Conservation (phyloP, 2,797 vertebrate genomes). For the Etheostoma nigrum region DNA sequence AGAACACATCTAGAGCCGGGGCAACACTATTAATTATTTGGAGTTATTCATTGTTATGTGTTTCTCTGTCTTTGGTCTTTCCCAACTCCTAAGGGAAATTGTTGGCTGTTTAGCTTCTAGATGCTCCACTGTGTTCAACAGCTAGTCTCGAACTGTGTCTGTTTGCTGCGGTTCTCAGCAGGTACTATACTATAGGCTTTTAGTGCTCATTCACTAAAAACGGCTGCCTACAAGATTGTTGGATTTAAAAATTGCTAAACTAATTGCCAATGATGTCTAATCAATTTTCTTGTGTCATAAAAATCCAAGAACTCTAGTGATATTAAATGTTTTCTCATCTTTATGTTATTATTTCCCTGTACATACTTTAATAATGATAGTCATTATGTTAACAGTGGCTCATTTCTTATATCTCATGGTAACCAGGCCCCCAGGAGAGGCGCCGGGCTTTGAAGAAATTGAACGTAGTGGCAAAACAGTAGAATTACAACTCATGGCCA, state of each 20-base stretch:
- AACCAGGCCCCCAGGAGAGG: background rate
- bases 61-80: background rate
- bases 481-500: too few relatives aligned
- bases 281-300: constrained; percentile 19
- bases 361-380: background rate
- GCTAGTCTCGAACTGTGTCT: background rate
- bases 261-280: constrained; percentile 6
- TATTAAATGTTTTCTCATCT: background rate
- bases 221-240: background rate
- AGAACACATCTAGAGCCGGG: too few relatives aligned
- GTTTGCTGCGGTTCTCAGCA: background rate
- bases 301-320: constrained; percentile 4
- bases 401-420: background rate
- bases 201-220: background rate
- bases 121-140: constrained; percentile 8
- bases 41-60: background rate
- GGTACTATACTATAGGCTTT: background rate
- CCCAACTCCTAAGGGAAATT: background rate
- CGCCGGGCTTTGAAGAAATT: too few relatives aligned
- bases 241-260: constrained; percentile 26
- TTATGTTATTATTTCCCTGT: background rate
- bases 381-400: background rate
- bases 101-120: background rate
- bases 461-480: too few relatives aligned
- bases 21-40: background rate